phyloP scores from a whole-genome alignment of 2,888 invertebrate genomes.

The Macrosiphum euphorbiae region DNA sequence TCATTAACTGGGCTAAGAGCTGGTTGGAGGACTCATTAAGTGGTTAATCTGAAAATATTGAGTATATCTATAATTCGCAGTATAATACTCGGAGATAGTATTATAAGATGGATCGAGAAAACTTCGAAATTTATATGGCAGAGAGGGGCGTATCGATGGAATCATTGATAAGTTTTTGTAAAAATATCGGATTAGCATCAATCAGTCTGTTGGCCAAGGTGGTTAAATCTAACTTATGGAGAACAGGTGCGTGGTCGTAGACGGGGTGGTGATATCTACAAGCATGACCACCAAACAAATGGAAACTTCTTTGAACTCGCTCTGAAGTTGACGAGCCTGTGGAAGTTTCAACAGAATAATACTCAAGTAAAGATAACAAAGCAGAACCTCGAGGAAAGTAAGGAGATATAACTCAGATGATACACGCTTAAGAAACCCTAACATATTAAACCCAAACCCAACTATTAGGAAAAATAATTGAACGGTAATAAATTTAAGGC shows the following conservation, averaged over 20 bases:
- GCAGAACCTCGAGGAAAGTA: background rate
- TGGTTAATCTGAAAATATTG: background rate
- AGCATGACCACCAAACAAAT: background rate
- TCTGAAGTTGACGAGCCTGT: background rate
- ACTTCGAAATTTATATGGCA: background rate
- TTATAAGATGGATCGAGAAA: background rate
- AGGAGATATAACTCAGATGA: background rate
- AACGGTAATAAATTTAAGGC: background rate
- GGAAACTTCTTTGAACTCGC: background rate
- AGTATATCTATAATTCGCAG: background rate
- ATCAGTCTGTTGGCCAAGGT: background rate
- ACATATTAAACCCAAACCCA: background rate
- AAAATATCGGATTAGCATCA: background rate
- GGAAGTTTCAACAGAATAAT: background rate
- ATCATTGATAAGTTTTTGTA: background rate
- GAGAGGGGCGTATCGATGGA: fast-evolving
- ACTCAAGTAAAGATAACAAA: background rate
- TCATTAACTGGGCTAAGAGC: background rate
- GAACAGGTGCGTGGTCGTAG: background rate
- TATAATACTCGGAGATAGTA: background rate
- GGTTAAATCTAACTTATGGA: background rate
- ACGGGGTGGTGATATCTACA: background rate
- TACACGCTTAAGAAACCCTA: background rate
- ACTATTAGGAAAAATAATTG: background rate
- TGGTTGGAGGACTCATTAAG: background rate